Percentiles rank a stretch among this genome's conserved stretches.
These are phyloP conservation scores for Xenotilapia leptura DNA, from an alignment of 2,113 vertebrate species.

Conservation along the genomic window DNA sequence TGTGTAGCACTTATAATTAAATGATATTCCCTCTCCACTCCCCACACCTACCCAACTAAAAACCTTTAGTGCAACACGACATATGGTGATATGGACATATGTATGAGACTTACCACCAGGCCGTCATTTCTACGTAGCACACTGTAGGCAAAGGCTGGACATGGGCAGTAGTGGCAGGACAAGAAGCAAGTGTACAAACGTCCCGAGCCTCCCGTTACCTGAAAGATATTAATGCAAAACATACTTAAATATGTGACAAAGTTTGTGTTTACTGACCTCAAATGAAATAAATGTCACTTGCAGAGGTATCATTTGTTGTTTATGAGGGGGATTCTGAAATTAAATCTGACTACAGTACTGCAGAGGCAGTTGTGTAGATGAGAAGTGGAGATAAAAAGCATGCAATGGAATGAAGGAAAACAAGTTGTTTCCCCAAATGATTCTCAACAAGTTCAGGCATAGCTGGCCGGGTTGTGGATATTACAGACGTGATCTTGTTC, in stretches of 20 bases:
- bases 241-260: background rate
- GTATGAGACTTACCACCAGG: slow-evolving; percentile 76
- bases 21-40: background rate
- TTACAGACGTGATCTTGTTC: background rate
- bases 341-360: background rate
- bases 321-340: background rate
- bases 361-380: background rate
- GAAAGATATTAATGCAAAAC: slow-evolving; percentile 18
- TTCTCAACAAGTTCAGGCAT: background rate
- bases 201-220: slow-evolving; percentile 87
- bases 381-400: background rate
- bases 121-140: slow-evolving; percentile 81
- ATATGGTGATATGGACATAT: background rate
- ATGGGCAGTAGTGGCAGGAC: slow-evolving; percentile 90
- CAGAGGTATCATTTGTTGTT: background rate
- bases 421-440: background rate
- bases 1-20: background rate
- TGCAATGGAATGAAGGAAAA: background rate
- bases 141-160: slow-evolving; percentile 83
- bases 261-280: background rate
- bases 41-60: background rate
- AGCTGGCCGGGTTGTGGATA: background rate
- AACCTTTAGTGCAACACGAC: background rate
- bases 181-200: slow-evolving; percentile 82
- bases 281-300: background rate